Conservation (phyloP, 2,797 vertebrate species). For the Schizothorax lantsangensis region DNA sequence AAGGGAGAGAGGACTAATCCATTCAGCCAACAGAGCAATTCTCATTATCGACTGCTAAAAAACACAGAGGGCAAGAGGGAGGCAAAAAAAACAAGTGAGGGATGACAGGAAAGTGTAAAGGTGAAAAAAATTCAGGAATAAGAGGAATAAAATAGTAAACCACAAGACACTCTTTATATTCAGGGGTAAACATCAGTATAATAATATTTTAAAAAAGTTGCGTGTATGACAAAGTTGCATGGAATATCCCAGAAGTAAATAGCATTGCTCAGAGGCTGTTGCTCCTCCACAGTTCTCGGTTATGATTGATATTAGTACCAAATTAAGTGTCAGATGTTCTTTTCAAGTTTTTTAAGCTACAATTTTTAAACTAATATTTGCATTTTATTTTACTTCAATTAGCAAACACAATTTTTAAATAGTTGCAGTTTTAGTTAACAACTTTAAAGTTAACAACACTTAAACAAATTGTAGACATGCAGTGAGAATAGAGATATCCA, state of each 20-base stretch:
- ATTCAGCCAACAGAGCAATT: slow-evolving; percentile 83
- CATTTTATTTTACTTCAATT: not conserved
- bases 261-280: not conserved
- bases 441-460: not conserved
- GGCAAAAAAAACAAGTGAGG: slow-evolving; percentile 2
- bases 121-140: slow-evolving; percentile 38
- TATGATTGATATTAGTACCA: not conserved
- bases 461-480: not conserved
- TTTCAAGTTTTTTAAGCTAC: not conserved
- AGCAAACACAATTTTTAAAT: not conserved
- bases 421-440: too few species aligned
- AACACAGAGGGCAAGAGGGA: slow-evolving; percentile 53
- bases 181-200: slow-evolving; percentile 13
- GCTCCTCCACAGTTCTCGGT: not conserved
- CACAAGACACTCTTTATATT: slow-evolving; percentile 3
- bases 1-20: slow-evolving; percentile 78
- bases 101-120: slow-evolving; percentile 39
- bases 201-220: slow-evolving; percentile 8
- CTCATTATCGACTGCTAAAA: slow-evolving; percentile 82
- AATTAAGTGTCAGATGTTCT: not conserved
- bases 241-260: not conserved
- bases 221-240: not conserved
- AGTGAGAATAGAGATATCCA: not conserved
- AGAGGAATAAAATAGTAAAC: not conserved
- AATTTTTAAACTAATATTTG: not conserved